phyloP scores from a whole-genome alignment of 1,140 invertebrate genomes.

The Reticulitermes speratus region DNA sequence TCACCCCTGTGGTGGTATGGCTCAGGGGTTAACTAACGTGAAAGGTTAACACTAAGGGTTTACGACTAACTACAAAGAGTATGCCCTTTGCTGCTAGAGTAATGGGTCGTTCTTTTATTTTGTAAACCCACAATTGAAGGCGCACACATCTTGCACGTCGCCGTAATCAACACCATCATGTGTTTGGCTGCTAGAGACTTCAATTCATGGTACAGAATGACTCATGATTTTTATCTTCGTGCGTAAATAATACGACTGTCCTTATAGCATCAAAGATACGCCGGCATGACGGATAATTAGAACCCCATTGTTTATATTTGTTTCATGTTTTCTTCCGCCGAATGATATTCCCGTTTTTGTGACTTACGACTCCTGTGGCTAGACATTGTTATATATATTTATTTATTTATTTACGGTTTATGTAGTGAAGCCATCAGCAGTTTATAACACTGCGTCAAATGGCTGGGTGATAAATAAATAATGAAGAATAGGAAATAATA shows the following conservation, averaged over 20 bases:
- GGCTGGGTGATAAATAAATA: no score
- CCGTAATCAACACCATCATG: background rate
- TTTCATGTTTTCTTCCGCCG: background rate
- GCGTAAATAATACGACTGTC: background rate
- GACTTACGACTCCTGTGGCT: no score
- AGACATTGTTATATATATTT: no score
- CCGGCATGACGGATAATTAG: background rate
- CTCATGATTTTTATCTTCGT: background rate
- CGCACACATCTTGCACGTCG: background rate
- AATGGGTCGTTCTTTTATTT: slow-evolving; percentile 13
- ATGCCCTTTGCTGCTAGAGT: background rate
- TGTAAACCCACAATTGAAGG: background rate
- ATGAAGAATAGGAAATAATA: no score
- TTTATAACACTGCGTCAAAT: no score
- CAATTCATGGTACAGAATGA: background rate
- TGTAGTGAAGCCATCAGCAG: no score
- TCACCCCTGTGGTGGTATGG: background rate
- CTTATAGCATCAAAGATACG: background rate
- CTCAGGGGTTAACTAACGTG: slow-evolving; percentile 9
- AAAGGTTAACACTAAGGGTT: background rate
- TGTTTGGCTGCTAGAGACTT: background rate
- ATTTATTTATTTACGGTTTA: no score
- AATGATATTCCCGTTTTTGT: background rate
- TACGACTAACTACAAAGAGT: background rate
- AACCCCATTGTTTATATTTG: background rate